phyloP scores from a whole-genome alignment of 2,113 vertebrate genomes.

The Misgurnus anguillicaudatus region DNA sequence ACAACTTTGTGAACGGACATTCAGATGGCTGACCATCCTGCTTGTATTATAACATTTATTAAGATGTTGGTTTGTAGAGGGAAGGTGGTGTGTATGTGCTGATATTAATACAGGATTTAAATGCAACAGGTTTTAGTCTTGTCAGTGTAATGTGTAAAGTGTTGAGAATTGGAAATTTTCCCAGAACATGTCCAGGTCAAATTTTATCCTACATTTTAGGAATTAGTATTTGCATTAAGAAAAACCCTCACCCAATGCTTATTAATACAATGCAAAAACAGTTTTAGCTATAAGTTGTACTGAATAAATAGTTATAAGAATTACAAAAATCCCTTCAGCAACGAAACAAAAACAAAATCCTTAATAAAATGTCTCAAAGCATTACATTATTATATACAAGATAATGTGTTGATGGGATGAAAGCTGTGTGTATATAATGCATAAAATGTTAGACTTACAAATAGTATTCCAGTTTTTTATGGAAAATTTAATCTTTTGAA shows the following conservation, averaged over 20 bases:
- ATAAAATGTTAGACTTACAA: no score
- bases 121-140: constrained; percentile 17
- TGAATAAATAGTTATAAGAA: no score
- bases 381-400: no score
- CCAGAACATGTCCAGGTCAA: background rate
- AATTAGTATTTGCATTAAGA: background rate
- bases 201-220: background rate
- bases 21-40: background rate
- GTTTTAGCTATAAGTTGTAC: no score
- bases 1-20: background rate
- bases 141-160: background rate
- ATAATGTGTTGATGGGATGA: background rate
- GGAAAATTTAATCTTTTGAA: no score
- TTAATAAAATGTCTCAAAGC: background rate
- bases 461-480: no score
- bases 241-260: no score
- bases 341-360: no score
- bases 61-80: background rate
- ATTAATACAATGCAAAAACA: no score
- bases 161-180: background rate
- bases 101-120: background rate
- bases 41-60: no score
- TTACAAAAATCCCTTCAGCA: no score
- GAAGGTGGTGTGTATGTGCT: background rate
- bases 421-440: background rate